Evolutionary conservation across 2,888 invertebrate species (phyloP).

Genomic region (Lasioglossum zephyrum): DNA sequence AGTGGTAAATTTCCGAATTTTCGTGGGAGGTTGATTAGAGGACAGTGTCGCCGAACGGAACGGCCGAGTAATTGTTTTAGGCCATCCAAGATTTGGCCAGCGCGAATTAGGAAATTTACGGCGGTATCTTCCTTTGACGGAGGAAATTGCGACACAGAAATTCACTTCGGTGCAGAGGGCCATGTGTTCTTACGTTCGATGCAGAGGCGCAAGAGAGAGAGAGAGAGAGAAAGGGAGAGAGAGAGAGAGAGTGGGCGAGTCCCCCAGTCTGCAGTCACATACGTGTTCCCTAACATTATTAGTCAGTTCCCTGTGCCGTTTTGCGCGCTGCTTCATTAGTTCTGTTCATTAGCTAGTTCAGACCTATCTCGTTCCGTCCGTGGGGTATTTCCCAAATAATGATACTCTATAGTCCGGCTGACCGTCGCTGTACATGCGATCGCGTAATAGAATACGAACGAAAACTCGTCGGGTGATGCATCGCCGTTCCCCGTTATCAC

Average conservation of each 20-base stretch:
- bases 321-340: constrained; percentile 58
- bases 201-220: not conserved
- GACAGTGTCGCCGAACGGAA: not conserved
- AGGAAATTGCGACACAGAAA: constrained; percentile 50
- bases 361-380: constrained; percentile 37
- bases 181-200: constrained; percentile 39
- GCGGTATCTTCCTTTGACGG: constrained; percentile 37
- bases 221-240: no score
- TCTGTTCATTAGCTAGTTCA: constrained; percentile 56
- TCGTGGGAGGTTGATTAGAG: not conserved
- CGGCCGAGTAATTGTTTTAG: not conserved
- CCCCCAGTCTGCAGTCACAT: not conserved
- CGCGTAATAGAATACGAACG: constrained; percentile 31
- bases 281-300: constrained; percentile 50
- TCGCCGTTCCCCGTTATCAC: constrained; percentile 23
- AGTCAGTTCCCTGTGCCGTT: constrained; percentile 44
- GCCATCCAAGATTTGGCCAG: not conserved
- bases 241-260: not conserved
- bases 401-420: constrained; percentile 36
- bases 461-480: constrained; percentile 26
- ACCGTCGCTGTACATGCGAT: constrained; percentile 23
- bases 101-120: constrained; percentile 45
- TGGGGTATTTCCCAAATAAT: constrained; percentile 37
- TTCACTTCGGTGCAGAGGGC: constrained; percentile 26
- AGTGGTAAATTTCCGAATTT: no score